Evolutionary conservation across 2,888 invertebrate species (phyloP), one percentile per base, ranked within the genome.

Genomic region (Nephrocerus scutellatus): DNA sequence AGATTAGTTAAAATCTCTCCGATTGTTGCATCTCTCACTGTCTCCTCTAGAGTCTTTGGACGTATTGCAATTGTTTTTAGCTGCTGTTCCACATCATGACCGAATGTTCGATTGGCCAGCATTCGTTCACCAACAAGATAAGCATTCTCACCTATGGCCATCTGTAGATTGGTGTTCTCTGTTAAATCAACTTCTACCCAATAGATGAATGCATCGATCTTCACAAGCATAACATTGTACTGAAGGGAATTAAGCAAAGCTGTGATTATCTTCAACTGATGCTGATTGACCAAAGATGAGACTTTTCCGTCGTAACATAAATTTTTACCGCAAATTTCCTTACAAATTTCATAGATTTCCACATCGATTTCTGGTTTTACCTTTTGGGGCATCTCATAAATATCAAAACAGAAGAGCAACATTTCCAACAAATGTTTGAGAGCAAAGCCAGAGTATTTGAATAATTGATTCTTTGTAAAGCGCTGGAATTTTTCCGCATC

Each of bases 181-280:
- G 44, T 50, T 2, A 58, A 13, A 33, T 60, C 57, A 4, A 58
- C 45, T 46, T 63, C 62, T 5, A 56, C 57, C 63, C 62, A 63
- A 31, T 56, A 49, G 43, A 62, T 53, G 31, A 60, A 63, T 1
- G 55, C 50, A 36, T 60, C 53, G 8, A 60, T 45, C 28, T 57
- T 57, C 0, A 63, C 54, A 20, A 53, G 36, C 54, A 57, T 54
- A 1, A 60, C 53, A 43, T 56, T 57, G 14, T 54, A 55, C 36
- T 63, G 59, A 19, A 63, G 39, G 0, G 57, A 51, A 43, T 60
- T 60, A 1, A 60, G 43, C 4, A 63, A 32, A 0, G 54, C 53
- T 10, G 37, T 46, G 12, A 60, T 55, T 2, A 63, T 50, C 35
- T 57, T 57, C 16, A 51, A 34, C 19, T 59, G 54, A 13, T 51